These are phyloP conservation scores for Drosophila littoralis DNA, from an alignment of 1,140 invertebrate genomes.

Conservation along the genomic window DNA sequence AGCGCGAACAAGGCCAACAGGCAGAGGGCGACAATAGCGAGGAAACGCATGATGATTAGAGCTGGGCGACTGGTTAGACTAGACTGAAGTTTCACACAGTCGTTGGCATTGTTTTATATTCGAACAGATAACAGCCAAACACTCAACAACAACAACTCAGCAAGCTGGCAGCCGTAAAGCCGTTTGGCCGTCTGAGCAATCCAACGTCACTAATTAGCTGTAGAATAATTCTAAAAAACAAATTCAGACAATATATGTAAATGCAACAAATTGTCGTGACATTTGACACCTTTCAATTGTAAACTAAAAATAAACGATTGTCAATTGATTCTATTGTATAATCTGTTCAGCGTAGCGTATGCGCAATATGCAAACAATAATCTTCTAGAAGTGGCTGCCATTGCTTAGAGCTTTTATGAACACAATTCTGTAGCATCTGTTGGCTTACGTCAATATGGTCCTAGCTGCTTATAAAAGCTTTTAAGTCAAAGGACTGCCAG, in stretches of 20 bases:
- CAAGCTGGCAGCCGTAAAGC: not conserved
- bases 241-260: not conserved
- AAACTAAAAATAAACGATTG: not conserved
- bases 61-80: conserved; percentile 30
- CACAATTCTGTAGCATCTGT: conserved; percentile 36
- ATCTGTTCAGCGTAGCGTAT: conserved; percentile 1
- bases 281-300: conserved; percentile 15
- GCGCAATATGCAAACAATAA: not conserved
- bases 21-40: conserved; percentile 45
- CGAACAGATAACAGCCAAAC: conserved; percentile 3
- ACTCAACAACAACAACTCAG: not conserved
- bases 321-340: conserved; percentile 2
- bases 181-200: not conserved
- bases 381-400: not conserved
- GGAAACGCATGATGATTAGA: conserved; percentile 57
- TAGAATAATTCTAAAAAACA: not conserved
- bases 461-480: no score
- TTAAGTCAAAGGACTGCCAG: no score
- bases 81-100: conserved; percentile 50
- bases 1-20: conserved; percentile 48
- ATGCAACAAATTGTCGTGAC: conserved; percentile 5
- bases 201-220: not conserved
- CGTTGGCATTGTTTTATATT: conserved; percentile 56
- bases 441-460: conserved; percentile 26
- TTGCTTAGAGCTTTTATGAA: not conserved